Evolutionary conservation across 1,140 invertebrate genomes (phyloP), one percentile per base, ranked within the genome.

Genomic region (Chymomyza costata): DNA sequence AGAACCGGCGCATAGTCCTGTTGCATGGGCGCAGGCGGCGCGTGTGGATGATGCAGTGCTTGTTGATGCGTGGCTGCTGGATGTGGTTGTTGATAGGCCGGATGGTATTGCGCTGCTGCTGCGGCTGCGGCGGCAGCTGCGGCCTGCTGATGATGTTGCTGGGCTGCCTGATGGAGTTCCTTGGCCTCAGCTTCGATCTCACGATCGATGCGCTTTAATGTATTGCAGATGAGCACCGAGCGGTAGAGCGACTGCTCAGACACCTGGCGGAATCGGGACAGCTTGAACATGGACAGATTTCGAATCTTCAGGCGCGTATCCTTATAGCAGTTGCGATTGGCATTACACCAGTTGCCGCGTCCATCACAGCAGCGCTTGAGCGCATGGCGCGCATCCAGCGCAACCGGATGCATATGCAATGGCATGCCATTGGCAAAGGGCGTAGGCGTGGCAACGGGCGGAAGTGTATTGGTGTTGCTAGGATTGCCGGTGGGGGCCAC

Each of bases 161-260:
- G 67, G 1, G 66, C 87, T 45, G 88, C 88, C 56, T 86, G 81
- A 39, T 83, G 81, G 48, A 81, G 83, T 61, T 89, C 88, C 66
- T 86, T 89, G 54, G 86, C 89, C 86, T 96, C 95, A 31, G 90
- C 88, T 85, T 95, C 93, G 89, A 97, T 93, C 85, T 97, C 95
- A 17, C 93, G 89, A 87, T 97, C 95, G 61, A 98, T 93, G 69
- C 93, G 90, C 82, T 96, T 92, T 40, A 97, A 85, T 6, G 96
- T 97, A 85, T 97, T 98, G 87, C 95, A 96, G 63, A 98, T 96
- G 31, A 98, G 91, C 61, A 98, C 96, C 3, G 95, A 97, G 31
- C 95, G 90, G 46, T 94, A 90, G n/a, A 98, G 87, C 50, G 93
- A 94, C 10, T 95, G 95, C 83, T 97, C 95, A 1, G 93, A 92